Conservation (phyloP, 30 jellyfish, hydroid and myxozoan species). For the Cassiopea andromeda region DNA sequence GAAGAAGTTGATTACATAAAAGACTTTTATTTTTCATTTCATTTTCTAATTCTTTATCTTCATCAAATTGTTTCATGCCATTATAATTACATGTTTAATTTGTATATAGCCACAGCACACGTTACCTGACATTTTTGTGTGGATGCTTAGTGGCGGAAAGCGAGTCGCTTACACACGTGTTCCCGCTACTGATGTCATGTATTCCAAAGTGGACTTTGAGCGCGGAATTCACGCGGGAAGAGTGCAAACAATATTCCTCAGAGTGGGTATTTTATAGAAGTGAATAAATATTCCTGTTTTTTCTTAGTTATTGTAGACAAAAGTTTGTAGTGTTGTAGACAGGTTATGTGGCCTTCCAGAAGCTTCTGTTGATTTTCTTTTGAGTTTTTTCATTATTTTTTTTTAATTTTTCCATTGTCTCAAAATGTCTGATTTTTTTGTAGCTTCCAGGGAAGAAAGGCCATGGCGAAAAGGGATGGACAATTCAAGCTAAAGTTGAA, state of each 20-base stretch:
- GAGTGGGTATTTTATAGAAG: conserved; percentile 52
- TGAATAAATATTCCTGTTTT: no score
- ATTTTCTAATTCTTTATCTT: neutral
- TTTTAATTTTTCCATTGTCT: neutral
- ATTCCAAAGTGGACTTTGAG: conserved; percentile 91
- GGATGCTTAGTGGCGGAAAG: conserved; percentile 95
- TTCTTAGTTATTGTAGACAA: no score
- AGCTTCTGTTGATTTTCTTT: no score
- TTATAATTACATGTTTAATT: neutral
- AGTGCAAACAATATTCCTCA: conserved; percentile 91
- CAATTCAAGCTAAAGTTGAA: conserved; percentile 95
- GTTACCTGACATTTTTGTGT: conserved; percentile 89
- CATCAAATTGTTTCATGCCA: neutral
- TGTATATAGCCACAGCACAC: conserved; percentile 95
- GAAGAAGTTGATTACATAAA: no score
- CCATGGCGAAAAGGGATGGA: conserved; percentile 99
- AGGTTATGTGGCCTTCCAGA: no score
- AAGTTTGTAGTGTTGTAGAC: no score
- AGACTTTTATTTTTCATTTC: no score
- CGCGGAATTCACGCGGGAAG: conserved; percentile 91
- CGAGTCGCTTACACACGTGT: conserved; percentile 95
- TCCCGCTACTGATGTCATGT: conserved; percentile 89
- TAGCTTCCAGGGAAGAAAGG: conserved; percentile 98
- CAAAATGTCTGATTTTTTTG: neutral
- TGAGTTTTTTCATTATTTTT: neutral